Percentiles rank a stretch among this genome's conserved stretches.
Conservation (phyloP, 1,140 invertebrate species). For the Drosophila nikananu region DNA sequence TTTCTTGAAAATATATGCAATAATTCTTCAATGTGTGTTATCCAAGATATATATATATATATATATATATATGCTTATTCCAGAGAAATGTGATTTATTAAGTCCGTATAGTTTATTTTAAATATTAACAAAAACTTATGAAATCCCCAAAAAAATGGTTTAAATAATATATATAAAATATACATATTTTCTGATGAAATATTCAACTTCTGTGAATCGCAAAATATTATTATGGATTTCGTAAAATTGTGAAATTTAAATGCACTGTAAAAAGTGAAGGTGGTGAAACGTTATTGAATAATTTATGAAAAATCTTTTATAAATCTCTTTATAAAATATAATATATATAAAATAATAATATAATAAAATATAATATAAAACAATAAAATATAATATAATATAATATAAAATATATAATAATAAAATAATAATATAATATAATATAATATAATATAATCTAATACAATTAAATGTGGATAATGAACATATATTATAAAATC, state of each 20-base stretch:
- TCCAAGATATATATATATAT: not conserved
- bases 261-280: not conserved
- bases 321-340: not conserved
- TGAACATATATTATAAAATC: not conserved
- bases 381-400: not conserved
- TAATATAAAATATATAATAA: no score
- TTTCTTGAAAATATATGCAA: not conserved
- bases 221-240: not conserved
- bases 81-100: not conserved
- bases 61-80: not conserved
- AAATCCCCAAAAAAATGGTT: not conserved
- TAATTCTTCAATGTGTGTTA: not conserved
- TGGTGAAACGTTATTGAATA: not conserved
- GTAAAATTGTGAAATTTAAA: constrained; percentile 4
- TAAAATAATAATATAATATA: not conserved
- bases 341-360: no score
- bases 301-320: no score
- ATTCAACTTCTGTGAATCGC: not conserved
- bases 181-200: not conserved
- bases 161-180: not conserved
- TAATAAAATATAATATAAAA: not conserved
- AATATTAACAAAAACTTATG: not conserved
- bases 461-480: not conserved
- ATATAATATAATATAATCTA: no score
- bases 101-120: no score